These are phyloP conservation scores for Cetonia aurata DNA, from an alignment of 2,888 invertebrate genomes.

Conservation along the genomic window DNA sequence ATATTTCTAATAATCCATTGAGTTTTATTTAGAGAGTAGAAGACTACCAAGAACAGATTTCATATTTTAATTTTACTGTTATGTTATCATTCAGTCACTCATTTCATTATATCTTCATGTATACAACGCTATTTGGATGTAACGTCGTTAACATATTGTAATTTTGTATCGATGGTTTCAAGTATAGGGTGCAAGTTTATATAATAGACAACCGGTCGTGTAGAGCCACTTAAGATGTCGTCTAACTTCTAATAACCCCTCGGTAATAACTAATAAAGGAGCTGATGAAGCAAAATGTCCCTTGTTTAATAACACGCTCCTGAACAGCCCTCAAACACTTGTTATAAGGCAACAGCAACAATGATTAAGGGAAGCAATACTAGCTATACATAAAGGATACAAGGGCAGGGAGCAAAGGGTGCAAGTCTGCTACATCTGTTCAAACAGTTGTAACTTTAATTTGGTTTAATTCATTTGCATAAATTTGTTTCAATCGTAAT, in stretches of 20 bases:
- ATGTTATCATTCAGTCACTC: too few relatives aligned
- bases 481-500: slow-evolving; percentile 28
- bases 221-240: slow-evolving; percentile 51
- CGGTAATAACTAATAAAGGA: slow-evolving; percentile 64
- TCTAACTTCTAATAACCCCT: slow-evolving; percentile 55
- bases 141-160: slow-evolving; percentile 31
- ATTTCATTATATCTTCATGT: too few relatives aligned
- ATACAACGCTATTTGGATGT: neutral
- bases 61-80: too few relatives aligned
- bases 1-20: too few relatives aligned
- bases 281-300: slow-evolving; percentile 65
- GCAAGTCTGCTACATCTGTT: slow-evolving; percentile 44
- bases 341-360: slow-evolving; percentile 42
- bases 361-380: slow-evolving; percentile 39
- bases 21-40: too few relatives aligned
- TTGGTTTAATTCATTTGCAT: slow-evolving; percentile 38
- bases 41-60: too few relatives aligned
- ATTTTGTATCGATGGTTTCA: slow-evolving; percentile 39
- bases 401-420: slow-evolving; percentile 28
- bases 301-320: slow-evolving; percentile 63
- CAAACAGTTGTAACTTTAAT: slow-evolving; percentile 38
- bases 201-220: slow-evolving; percentile 49
- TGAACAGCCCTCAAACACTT: slow-evolving; percentile 51
- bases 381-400: neutral
- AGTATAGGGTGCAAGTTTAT: slow-evolving; percentile 40